Conservation (phyloP, 2,888 invertebrate species). For the Andrena marginata region DNA sequence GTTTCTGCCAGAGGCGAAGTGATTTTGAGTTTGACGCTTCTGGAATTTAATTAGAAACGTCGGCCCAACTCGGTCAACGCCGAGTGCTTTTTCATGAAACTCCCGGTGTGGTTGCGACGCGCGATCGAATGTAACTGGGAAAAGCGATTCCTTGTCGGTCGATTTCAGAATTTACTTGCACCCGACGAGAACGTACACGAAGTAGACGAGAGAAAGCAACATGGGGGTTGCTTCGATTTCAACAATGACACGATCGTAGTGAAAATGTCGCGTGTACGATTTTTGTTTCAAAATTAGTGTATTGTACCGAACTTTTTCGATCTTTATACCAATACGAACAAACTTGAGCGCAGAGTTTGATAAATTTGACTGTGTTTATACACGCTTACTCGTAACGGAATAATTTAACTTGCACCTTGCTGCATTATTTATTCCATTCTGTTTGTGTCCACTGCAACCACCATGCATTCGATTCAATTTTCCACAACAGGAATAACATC, state of each 20-base stretch:
- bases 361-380: neutral
- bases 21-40: slow-evolving; percentile 13
- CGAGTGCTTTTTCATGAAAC: neutral
- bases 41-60: slow-evolving; percentile 47
- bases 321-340: no score
- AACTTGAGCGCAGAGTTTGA: no score
- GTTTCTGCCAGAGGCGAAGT: slow-evolving; percentile 6
- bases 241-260: neutral
- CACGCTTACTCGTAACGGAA: neutral
- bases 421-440: neutral
- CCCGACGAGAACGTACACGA: neutral
- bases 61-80: neutral
- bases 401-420: neutral
- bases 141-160: neutral
- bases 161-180: neutral
- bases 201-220: neutral
- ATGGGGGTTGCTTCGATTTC: neutral
- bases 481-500: neutral
- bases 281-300: neutral
- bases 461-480: neutral
- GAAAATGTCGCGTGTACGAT: neutral
- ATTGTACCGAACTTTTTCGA: neutral
- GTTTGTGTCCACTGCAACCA: neutral
- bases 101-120: neutral
- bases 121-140: slow-evolving; percentile 9